Base-by-base conservation (phyloP, 37 sponge, comb jelly and placozoan genomes). In the Lycopodina hypogea region DNA sequence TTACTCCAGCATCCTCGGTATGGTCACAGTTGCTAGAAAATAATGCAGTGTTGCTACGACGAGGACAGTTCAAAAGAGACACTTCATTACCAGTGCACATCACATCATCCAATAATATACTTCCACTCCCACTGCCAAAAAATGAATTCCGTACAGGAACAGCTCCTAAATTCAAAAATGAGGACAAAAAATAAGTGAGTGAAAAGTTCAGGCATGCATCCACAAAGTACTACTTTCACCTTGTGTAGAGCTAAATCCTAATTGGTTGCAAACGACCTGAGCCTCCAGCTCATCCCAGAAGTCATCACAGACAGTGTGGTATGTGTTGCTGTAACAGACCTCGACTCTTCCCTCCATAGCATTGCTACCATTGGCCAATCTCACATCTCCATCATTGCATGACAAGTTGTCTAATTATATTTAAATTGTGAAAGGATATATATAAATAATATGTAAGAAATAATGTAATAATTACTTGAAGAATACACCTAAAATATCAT, bases 151-250 rank as follows among this genome's bases (percentile, higher is more conserved):
- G 35, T 8, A 59, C n/a, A 28, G 60, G 15, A 59, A 59, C 60
- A 29, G 7, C 23, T 78, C 85, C 74, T 37, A 53, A 26, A 61
- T 79, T 78, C 14, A 37, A 60, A 2, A n/a, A 9, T 12, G 48
- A 45, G 48, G 9, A 9, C 4, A 45, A 9, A n/a, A n/a, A n/a
- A n/a, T n/a, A n/a, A n/a, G n/a, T n/a, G n/a, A n/a, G n/a, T n/a
- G n/a, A n/a, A n/a, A n/a, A n/a, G n/a, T n/a, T n/a, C n/a, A n/a
- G n/a, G n/a, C n/a, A n/a, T n/a, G n/a, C n/a, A n/a, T n/a, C n/a
- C n/a, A n/a, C n/a, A n/a, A n/a, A n/a, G n/a, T n/a, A n/a, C n/a
- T n/a, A 17, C 28, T 3, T 17, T 59, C 60, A 59, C 60, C 28
- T 17, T 12, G 32, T 7, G 7, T 3, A 4, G 37, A 11, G 29